Base-by-base conservation (phyloP, 1,140 invertebrate genomes). In the Antheraea pernyi region DNA sequence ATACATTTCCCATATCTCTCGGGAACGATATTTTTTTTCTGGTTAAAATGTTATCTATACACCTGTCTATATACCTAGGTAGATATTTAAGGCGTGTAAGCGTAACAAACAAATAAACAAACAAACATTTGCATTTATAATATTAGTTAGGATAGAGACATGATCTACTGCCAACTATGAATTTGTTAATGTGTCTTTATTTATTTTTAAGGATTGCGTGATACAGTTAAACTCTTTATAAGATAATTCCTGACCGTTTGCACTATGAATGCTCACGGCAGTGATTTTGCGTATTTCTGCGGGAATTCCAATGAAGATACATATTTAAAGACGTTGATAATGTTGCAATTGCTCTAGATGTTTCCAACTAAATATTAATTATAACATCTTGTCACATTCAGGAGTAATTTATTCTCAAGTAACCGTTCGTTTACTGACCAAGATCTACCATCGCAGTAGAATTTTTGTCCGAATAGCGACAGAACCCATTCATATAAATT, bases 191-290 rank as follows among this genome's bases (percentile, higher is more conserved):
- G n/a, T n/a, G n/a, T n/a, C n/a, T n/a, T n/a, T n/a, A n/a, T n/a
- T n/a, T n/a, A n/a, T n/a, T n/a, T n/a, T n/a, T n/a, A n/a, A n/a
- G n/a, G n/a, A n/a, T n/a, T n/a, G n/a, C n/a, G n/a, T n/a, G n/a
- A n/a, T n/a, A n/a, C n/a, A n/a, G 74, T 77, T 71, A 74, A 79
- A 82, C 75, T 83, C 84, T 85, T 81, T 81, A 80, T 80, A 77
- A 30, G 22, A 30, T 30, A 67, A 70, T 76, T 78, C 72, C 67
- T 67, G 18, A 46, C 63, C 71, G 63, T 70, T 58, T 67, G 72
- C 58, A 74, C 68, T 59, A 64, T 68, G 64, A 71, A 64, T 72
- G 75, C 69, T 76, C 78, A 80, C 78, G 80, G 78, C 70, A 73
- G 68, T 67, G 69, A 70, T 70, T 81, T 83, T 83, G 76, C 77